These are phyloP conservation scores for Dermatemys mawii DNA, from an alignment of 2,113 vertebrate species.

Conservation along the genomic window DNA sequence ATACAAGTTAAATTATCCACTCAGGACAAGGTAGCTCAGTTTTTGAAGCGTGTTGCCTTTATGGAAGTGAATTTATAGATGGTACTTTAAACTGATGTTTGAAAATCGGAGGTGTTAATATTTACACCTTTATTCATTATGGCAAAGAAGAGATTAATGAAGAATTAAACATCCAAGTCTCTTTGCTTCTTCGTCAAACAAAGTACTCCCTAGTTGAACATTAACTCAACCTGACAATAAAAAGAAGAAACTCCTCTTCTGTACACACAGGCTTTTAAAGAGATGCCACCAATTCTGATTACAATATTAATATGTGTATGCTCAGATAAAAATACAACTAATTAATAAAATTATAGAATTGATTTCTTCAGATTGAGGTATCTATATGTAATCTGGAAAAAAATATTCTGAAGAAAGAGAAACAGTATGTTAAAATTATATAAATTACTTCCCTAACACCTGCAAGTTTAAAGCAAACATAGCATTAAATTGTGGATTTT, in stretches of 20 bases:
- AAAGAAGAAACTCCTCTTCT: constrained; percentile 24
- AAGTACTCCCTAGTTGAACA: constrained; percentile 65
- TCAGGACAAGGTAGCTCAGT: constrained; percentile 44
- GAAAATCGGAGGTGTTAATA: constrained; percentile 78
- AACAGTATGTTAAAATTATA: constrained; percentile 8
- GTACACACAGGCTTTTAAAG: background rate
- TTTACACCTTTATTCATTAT: constrained; percentile 81
- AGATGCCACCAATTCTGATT: background rate
- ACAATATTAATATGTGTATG: background rate
- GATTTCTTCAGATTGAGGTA: background rate
- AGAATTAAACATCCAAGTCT: constrained; percentile 74
- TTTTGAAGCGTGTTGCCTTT: constrained; percentile 61
- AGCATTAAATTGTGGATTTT: constrained; percentile 39
- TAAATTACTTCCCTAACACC: background rate
- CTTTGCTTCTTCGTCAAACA: constrained; percentile 68
- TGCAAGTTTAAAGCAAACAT: background rate
- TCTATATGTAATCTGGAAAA: constrained; percentile 1
- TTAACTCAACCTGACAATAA: constrained; percentile 66
- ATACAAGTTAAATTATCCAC: constrained; percentile 42
- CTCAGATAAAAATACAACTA: background rate
- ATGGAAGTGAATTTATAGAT: constrained; percentile 68
- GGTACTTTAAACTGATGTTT: constrained; percentile 69
- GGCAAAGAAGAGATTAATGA: constrained; percentile 77
- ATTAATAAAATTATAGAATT: constrained; percentile 30
- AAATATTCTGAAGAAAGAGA: background rate